Conservation (phyloP, 53 echinoderm and acorn worm species). For the Temnopleurus reevesii region DNA sequence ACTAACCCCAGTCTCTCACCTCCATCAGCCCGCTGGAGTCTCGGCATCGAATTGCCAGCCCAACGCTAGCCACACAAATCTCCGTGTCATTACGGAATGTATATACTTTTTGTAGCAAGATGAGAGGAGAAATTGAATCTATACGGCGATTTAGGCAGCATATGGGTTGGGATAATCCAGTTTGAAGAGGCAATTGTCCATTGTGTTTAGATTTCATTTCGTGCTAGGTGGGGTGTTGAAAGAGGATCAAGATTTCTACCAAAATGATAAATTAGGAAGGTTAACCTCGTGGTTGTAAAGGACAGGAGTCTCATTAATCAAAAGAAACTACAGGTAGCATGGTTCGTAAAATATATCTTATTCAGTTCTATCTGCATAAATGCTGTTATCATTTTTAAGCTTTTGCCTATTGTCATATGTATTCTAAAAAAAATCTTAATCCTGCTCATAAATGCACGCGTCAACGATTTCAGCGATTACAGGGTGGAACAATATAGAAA, state of each 20-base stretch:
- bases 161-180: constrained; percentile 32
- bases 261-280: background rate
- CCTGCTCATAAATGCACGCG: background rate
- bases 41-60: constrained; percentile 20
- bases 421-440: background rate
- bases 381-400: no score
- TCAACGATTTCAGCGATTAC: background rate
- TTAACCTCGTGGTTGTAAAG: background rate
- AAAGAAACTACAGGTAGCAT: background rate
- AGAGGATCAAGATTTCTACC: background rate
- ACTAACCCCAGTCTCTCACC: constrained; percentile 46
- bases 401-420: no score
- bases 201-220: constrained; percentile 54
- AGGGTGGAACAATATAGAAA: no score
- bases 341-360: background rate
- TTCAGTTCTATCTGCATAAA: no score
- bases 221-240: constrained; percentile 2
- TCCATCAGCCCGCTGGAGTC: background rate
- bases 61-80: background rate
- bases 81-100: constrained; percentile 42
- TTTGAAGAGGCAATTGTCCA: constrained; percentile 39
- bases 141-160: constrained; percentile 21
- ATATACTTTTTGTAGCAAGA: constrained; percentile 28
- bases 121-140: background rate
- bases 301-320: background rate